A percentile compares a stretch with the other conserved stretches of the same genome.
Evolutionary conservation across 2,113 vertebrate genomes (phyloP).

Genomic region (Pygoscelis adeliae): DNA sequence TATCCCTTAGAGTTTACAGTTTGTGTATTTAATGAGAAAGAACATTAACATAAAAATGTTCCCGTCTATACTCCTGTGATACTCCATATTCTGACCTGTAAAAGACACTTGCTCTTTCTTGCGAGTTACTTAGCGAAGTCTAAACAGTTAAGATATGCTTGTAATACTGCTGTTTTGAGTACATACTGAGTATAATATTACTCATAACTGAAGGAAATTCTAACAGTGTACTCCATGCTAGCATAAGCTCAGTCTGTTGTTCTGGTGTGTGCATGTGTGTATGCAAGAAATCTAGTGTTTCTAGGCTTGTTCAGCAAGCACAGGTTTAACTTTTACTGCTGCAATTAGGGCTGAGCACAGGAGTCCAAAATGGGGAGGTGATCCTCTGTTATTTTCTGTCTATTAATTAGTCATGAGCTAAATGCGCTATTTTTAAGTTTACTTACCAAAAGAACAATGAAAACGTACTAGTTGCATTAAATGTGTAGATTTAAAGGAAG

Average conservation of each 20-base stretch:
- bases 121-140: background rate
- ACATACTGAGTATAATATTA: background rate
- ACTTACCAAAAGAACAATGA: background rate
- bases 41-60: background rate
- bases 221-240: background rate
- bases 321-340: background rate
- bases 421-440: background rate
- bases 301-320: background rate
- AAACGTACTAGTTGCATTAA: background rate
- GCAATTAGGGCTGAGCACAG: background rate
- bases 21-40: background rate
- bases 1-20: background rate
- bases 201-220: background rate
- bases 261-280: background rate
- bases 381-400: background rate
- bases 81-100: background rate
- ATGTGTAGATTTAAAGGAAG: slow-evolving; percentile 4
- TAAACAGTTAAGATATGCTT: background rate
- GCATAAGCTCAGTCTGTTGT: background rate
- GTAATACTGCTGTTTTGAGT: background rate
- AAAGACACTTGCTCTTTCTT: background rate
- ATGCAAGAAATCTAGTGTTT: background rate
- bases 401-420: background rate
- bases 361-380: background rate
- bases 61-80: background rate